Base-by-base conservation (phyloP, 2,797 vertebrate species). In the Lacerta agilis region DNA sequence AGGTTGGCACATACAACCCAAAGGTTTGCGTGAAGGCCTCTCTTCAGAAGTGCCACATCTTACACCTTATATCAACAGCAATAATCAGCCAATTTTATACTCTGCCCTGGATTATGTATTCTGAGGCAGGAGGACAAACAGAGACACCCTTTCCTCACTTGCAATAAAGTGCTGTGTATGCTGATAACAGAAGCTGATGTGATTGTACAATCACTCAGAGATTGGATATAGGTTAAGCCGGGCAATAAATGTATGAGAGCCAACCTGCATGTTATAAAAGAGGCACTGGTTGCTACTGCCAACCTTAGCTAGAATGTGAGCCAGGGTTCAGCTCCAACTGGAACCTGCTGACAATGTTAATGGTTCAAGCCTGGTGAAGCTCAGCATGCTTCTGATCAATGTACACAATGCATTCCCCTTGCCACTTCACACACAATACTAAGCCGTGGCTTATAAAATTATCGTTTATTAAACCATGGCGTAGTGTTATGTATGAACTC, bases 191-290 rank as follows among this genome's bases (percentile, higher is more conserved):
- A 67, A 29, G 2, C 64, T 20, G 64, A 77, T 9, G 41, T 33
- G 45, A 85, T 9, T 11, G 17, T 66, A 45, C 6, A 49, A 23
- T 69, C 2, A 77, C 8, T 88, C 76, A 84, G 38, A 83, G 64
- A 4, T 76, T 69, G 33, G 87, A 29, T 69, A 25, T 1, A 81
- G n/a, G n/a, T 83, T 23, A 92, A 87, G 25, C 67, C 41, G 29
- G 78, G 77, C 61, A 85, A 82, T 15, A 88, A 92, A 90, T 17
- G 18, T 41, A 58, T 61, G 36, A 29, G 13, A 49, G 55, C 49
- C 64, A 64, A 85, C n/a, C 43, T 69, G 15, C 9, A 10, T 67
- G 45, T 75, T 25, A 18, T 81, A 43, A 87, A 79, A 66, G 9
- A 55, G n/a, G 20, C 38, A 76, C 13, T 55, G 79, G n/a, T 75